phyloP scores from a whole-genome alignment of 2,113 vertebrate species.

The Silurus asotus region DNA sequence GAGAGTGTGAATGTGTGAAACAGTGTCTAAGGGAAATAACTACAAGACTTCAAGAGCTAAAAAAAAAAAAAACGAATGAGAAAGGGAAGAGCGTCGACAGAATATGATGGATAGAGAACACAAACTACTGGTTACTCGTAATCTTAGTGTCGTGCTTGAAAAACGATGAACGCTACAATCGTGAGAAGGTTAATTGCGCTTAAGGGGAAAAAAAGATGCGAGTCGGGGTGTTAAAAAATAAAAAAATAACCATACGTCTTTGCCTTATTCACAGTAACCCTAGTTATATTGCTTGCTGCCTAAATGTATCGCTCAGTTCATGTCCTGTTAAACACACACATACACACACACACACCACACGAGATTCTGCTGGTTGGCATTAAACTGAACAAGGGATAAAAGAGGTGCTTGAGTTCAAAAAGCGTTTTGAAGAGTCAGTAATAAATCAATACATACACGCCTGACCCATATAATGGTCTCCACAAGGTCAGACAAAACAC shows the following conservation, averaged over 20 bases:
- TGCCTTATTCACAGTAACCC: slow-evolving; percentile 25
- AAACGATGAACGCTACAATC: background rate
- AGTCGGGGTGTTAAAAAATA: no score
- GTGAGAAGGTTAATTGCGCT: background rate
- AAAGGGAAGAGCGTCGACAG: background rate
- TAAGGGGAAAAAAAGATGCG: background rate
- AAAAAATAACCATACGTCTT: no score
- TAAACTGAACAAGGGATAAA: background rate
- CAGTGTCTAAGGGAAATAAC: background rate
- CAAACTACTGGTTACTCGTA: background rate
- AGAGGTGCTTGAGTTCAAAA: background rate
- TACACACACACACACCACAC: background rate
- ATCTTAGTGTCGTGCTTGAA: background rate
- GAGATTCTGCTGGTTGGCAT: background rate
- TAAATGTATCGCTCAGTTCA: slow-evolving; percentile 1
- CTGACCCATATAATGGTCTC: slow-evolving; percentile 23
- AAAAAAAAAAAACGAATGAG: background rate
- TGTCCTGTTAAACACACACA: background rate
- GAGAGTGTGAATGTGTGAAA: background rate
- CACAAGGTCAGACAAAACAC: slow-evolving; percentile 16
- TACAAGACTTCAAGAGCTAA: background rate
- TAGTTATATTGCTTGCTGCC: slow-evolving; percentile 15
- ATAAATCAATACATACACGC: slow-evolving; percentile 31
- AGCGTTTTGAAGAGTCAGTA: background rate
- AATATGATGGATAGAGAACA: background rate